phyloP scores from a whole-genome alignment of 1,140 invertebrate genomes.

The Aphidius ervi region DNA sequence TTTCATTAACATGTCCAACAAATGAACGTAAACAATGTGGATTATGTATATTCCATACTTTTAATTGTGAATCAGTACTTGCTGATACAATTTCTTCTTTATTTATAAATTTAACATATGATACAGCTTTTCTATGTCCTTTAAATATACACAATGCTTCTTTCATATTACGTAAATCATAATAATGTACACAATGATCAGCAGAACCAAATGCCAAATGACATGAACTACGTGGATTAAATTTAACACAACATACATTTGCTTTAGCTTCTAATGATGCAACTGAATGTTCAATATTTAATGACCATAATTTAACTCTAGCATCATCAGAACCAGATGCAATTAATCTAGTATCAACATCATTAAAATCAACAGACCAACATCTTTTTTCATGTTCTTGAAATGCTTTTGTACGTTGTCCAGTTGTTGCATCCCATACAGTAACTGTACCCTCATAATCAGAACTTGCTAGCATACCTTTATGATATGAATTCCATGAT shows the following conservation, averaged over 20 bases:
- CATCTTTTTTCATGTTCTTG: slow-evolving; percentile 94
- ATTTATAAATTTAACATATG: slow-evolving; percentile 93
- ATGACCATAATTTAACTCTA: slow-evolving; percentile 90
- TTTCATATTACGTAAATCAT: slow-evolving; percentile 85
- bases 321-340: slow-evolving; percentile 94
- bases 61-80: slow-evolving; percentile 90
- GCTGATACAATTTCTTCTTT: slow-evolving; percentile 88
- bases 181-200: slow-evolving; percentile 96
- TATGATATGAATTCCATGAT: slow-evolving; percentile 92
- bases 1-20: slow-evolving; percentile 92
- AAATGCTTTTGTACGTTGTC: slow-evolving; percentile 68
- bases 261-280: slow-evolving; percentile 85
- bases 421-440: slow-evolving; percentile 87
- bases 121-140: slow-evolving; percentile 92
- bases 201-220: slow-evolving; percentile 93
- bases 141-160: slow-evolving; percentile 81
- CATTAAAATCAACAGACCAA: slow-evolving; percentile 96
- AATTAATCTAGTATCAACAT: slow-evolving; percentile 84
- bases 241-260: slow-evolving; percentile 96
- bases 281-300: slow-evolving; percentile 83
- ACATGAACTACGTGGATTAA: slow-evolving; percentile 82
- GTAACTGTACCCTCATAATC: slow-evolving; percentile 94
- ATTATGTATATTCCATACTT: slow-evolving; percentile 86
- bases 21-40: slow-evolving; percentile 82
- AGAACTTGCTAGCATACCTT: slow-evolving; percentile 83